These are phyloP conservation scores for Neodon shergylaensis DNA, from an alignment of 2,113 vertebrate genomes.

Conservation along the genomic window DNA sequence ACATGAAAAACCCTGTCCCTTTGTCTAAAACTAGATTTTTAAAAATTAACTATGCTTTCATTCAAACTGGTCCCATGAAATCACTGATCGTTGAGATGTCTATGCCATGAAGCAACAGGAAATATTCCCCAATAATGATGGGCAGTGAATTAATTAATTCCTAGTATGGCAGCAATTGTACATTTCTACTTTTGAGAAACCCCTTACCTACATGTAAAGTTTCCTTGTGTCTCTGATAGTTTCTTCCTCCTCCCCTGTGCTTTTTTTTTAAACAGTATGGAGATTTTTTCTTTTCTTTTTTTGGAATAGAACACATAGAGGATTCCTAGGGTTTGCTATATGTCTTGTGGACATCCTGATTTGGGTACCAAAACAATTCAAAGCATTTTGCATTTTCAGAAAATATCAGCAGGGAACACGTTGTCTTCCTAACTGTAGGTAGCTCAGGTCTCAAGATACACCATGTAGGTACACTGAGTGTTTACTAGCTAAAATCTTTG, in stretches of 20 bases:
- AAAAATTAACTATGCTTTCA: neutral
- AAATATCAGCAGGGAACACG: neutral
- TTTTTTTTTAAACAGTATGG: neutral
- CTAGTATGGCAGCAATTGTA: neutral
- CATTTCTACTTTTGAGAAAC: constrained; percentile 1
- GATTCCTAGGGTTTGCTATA: neutral
- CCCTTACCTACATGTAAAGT: neutral
- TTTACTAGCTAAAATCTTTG: neutral
- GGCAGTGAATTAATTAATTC: neutral
- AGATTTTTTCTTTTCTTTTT: neutral
- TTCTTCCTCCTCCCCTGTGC: neutral
- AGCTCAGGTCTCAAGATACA: neutral
- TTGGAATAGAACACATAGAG: neutral
- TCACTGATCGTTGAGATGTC: neutral
- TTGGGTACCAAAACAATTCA: neutral
- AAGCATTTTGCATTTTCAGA: constrained; percentile 5
- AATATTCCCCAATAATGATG: neutral
- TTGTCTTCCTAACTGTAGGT: neutral
- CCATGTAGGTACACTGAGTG: neutral
- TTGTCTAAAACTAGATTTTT: neutral
- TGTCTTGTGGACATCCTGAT: neutral
- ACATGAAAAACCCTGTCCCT: neutral
- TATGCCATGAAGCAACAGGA: neutral
- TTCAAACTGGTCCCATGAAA: neutral
- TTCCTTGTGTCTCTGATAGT: neutral